Evolutionary conservation across 2,888 invertebrate species (phyloP).

Genomic region (Pheosia tremula): DNA sequence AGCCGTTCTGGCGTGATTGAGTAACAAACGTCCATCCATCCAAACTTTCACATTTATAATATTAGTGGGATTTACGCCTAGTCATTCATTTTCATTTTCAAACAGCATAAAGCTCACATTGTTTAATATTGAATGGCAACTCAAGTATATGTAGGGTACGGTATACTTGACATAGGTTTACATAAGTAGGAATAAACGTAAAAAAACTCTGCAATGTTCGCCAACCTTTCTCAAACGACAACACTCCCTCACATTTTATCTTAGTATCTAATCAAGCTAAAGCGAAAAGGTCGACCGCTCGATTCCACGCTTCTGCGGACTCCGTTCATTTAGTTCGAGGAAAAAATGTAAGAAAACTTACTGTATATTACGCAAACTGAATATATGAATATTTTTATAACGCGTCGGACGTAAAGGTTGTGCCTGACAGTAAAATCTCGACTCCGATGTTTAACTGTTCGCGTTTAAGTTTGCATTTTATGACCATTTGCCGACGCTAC

Average conservation of each 20-base stretch:
- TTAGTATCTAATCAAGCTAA: conserved; percentile 27
- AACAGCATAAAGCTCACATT: too few species aligned
- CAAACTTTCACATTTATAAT: too few species aligned
- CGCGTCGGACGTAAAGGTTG: neutral
- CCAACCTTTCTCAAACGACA: neutral
- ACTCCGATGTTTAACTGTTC: conserved; percentile 8
- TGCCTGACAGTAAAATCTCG: neutral
- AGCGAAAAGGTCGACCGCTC: conserved; percentile 17
- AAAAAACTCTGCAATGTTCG: neutral
- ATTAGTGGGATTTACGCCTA: too few species aligned
- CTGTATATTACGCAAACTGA: conserved; percentile 43
- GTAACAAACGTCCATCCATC: too few species aligned
- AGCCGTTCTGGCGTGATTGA: too few species aligned
- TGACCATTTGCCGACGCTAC: neutral
- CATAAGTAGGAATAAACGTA: too few species aligned
- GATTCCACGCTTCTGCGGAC: conserved; percentile 21
- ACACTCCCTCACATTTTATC: neutral
- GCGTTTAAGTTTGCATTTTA: conserved; percentile 7
- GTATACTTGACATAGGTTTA: too few species aligned
- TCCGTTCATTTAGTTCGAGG: conserved; percentile 30
- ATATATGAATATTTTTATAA: conserved; percentile 52
- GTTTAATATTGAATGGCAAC: too few species aligned
- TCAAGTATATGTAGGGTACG: too few species aligned
- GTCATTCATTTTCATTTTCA: too few species aligned
- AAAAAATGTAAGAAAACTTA: conserved; percentile 35